Conservation (phyloP, 2,888 invertebrate genomes). For the Erebia aethiops region DNA sequence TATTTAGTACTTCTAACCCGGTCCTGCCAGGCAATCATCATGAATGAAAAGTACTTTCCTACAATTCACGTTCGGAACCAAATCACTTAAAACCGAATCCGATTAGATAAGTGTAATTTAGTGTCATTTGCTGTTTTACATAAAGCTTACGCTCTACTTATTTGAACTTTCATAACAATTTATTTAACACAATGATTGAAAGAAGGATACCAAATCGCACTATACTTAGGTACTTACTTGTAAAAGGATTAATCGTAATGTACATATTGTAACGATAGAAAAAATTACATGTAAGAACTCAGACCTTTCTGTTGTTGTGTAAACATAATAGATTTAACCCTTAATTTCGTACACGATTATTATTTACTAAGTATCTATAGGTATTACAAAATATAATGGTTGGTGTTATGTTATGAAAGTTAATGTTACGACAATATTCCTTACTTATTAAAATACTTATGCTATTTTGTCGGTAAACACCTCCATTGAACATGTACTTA, state of each 20-base stretch:
- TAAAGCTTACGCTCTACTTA: too few relatives aligned
- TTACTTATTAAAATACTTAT: not conserved
- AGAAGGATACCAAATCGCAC: too few relatives aligned
- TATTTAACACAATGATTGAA: too few relatives aligned
- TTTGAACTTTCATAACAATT: too few relatives aligned
- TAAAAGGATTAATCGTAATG: not conserved
- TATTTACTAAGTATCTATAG: not conserved
- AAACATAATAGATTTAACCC: conserved; percentile 16
- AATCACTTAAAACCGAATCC: too few relatives aligned
- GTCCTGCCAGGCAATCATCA: too few relatives aligned
- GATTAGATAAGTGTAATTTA: too few relatives aligned
- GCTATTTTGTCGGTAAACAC: not conserved
- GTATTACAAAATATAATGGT: not conserved
- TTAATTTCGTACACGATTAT: not conserved
- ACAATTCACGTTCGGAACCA: too few relatives aligned
- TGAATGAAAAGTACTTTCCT: too few relatives aligned
- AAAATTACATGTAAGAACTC: not conserved
- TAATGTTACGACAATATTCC: not conserved
- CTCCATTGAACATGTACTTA: not conserved
- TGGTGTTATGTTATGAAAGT: conserved; percentile 2
- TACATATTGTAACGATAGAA: not conserved
- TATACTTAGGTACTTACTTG: too few relatives aligned
- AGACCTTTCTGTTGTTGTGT: not conserved
- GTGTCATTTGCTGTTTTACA: too few relatives aligned
- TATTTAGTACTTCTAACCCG: too few relatives aligned